These are phyloP conservation scores for Mesorhabditis sp. DNA, from an alignment of 2,888 invertebrate genomes.

Conservation along the genomic window DNA sequence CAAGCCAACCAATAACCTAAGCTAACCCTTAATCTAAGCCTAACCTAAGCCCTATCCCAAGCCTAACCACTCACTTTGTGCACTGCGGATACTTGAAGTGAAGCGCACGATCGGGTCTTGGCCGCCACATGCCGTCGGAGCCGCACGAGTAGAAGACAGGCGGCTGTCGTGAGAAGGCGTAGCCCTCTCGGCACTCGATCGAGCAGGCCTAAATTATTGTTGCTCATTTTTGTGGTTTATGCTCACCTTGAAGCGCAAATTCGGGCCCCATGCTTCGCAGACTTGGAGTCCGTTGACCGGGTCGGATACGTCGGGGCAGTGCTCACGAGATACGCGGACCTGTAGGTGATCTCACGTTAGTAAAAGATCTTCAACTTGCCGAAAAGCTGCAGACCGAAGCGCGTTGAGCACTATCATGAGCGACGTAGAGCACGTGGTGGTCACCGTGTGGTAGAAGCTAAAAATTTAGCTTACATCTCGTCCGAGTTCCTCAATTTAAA, in stretches of 20 bases:
- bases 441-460: constrained; percentile 55
- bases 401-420: constrained; percentile 51
- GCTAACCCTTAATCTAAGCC: too few relatives aligned
- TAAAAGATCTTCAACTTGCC: constrained; percentile 14
- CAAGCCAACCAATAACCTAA: too few relatives aligned
- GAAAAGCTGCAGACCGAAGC: constrained; percentile 54
- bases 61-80: constrained; percentile 43
- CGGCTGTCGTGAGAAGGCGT: constrained; percentile 79
- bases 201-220: constrained; percentile 71
- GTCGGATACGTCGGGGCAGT: constrained; percentile 82
- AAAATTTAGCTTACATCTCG: constrained; percentile 1
- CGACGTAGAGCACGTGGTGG: constrained; percentile 54
- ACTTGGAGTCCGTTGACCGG: constrained; percentile 86
- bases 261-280: constrained; percentile 92
- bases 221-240: constrained; percentile 63
- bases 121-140: constrained; percentile 95
- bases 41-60: neutral
- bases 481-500: constrained; percentile 4
- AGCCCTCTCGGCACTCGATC: constrained; percentile 62
- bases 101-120: constrained; percentile 59
- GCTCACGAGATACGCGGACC: constrained; percentile 70
- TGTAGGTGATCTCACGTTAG: constrained; percentile 11
- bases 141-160: constrained; percentile 95
- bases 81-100: constrained; percentile 57
- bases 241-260: constrained; percentile 65